Conservation (phyloP, 2,888 invertebrate species). For the Adelognathus sp. region DNA sequence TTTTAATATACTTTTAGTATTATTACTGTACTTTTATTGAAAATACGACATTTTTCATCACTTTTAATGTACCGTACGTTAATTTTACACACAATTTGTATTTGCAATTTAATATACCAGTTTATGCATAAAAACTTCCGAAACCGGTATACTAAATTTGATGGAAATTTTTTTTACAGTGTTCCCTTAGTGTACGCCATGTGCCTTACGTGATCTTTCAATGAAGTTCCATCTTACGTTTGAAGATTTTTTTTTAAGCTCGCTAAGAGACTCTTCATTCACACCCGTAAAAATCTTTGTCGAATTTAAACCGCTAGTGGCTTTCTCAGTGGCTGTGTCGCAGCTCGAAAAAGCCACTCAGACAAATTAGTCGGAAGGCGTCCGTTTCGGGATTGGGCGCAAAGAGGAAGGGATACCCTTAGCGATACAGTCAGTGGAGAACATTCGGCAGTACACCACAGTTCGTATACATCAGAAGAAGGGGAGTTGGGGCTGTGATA, state of each 20-base stretch:
- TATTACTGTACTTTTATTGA: no score
- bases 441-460: slow-evolving; percentile 27
- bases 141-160: no score
- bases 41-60: no score
- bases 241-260: slow-evolving; percentile 14
- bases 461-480: slow-evolving; percentile 4
- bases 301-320: slow-evolving; percentile 47
- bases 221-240: no score
- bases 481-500: background rate
- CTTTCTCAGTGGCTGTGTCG: slow-evolving; percentile 27
- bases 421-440: slow-evolving; percentile 21
- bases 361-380: slow-evolving; percentile 77
- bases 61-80: no score
- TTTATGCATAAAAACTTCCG: no score
- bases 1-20: no score
- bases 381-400: slow-evolving; percentile 14
- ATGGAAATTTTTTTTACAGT: no score
- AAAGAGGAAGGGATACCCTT: slow-evolving; percentile 22
- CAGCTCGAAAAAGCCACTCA: slow-evolving; percentile 78
- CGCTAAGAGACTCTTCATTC: slow-evolving; percentile 14
- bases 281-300: slow-evolving; percentile 27
- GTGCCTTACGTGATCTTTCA: no score
- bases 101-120: no score
- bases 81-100: no score
- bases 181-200: no score